Percentiles rank a stretch among this genome's conserved stretches.
These are phyloP conservation scores for Dasyurus viverrinus DNA, from an alignment of 2,113 vertebrate genomes.

Conservation along the genomic window DNA sequence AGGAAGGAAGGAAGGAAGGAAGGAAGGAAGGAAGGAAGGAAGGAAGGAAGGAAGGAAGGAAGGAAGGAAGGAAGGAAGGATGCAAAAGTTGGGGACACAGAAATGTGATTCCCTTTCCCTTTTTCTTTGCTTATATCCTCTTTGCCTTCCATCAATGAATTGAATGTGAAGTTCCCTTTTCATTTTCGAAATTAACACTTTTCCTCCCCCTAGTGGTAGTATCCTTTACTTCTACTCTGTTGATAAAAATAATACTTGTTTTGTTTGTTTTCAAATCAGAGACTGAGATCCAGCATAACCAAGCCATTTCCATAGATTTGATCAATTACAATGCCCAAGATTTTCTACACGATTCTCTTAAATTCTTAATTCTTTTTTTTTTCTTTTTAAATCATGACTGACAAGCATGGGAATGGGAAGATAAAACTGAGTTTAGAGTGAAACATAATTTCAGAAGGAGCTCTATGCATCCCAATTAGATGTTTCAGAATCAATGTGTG, in stretches of 20 bases:
- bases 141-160: not conserved
- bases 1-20: not conserved
- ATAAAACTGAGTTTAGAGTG: not conserved
- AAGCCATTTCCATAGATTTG: not conserved
- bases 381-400: not conserved
- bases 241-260: not conserved
- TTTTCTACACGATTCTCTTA: not conserved
- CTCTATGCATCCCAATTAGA: accelerated
- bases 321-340: not conserved
- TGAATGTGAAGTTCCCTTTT: not conserved
- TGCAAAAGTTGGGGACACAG: too few species aligned
- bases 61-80: not conserved
- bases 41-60: not conserved
- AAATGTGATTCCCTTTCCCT: not conserved
- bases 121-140: not conserved
- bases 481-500: not conserved
- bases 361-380: not conserved
- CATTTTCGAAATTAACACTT: slow-evolving; percentile 9
- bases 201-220: slow-evolving; percentile 64
- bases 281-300: not conserved
- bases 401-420: not conserved
- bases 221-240: not conserved
- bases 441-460: not conserved
- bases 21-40: not conserved
- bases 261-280: not conserved